Evolutionary conservation across 1,140 invertebrate species (phyloP), one percentile per base, ranked within the genome.

Genomic region (Araneus ventricosus): DNA sequence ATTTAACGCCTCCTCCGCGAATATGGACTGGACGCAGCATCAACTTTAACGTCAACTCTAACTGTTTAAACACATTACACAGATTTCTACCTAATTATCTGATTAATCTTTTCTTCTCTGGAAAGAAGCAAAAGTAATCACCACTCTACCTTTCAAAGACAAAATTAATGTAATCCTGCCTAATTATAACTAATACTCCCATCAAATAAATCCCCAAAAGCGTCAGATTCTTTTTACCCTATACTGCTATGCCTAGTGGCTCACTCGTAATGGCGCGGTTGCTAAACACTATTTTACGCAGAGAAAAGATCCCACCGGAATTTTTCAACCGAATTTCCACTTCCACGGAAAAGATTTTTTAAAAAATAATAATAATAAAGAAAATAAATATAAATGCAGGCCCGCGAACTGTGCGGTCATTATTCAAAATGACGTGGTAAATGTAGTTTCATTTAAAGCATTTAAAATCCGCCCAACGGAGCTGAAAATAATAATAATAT

Each of bases 401-500:
- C n/a, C 17, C 22, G 14, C 22, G 39, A 85, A 30, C n/a, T 45
- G 24, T 22, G 41, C 41, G 24, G 41, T 84, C 82, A 85, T 85
- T 52, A 85, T 41, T 85, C 41, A 85, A 85, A 85, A 57, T 85
- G 82, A 37, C 52, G 52, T 86, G 30, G 30, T 86, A 86, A 86
- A 59, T 37, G 84, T 3, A 61, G 45, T 61, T 86, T 86, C 52
- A 61, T 61, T 86, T 86, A 86, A 86, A 37, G n/a, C 27, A 5
- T 86, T 86, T 61, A 10, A 86, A 86, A 61, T 45, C 84, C 84
- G 52, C 57, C 80, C 52, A 86, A 27, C 30, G 20, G 30, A 61
- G 30, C 30, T 10, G 57, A 86, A 86, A 86, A 61, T 86, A 61
- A 86, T 86, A 61, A 86, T 86, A 61, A 86, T 61, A 61, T 37